Conservation (phyloP, 2,888 invertebrate genomes). For the Agrilus biguttatus region DNA sequence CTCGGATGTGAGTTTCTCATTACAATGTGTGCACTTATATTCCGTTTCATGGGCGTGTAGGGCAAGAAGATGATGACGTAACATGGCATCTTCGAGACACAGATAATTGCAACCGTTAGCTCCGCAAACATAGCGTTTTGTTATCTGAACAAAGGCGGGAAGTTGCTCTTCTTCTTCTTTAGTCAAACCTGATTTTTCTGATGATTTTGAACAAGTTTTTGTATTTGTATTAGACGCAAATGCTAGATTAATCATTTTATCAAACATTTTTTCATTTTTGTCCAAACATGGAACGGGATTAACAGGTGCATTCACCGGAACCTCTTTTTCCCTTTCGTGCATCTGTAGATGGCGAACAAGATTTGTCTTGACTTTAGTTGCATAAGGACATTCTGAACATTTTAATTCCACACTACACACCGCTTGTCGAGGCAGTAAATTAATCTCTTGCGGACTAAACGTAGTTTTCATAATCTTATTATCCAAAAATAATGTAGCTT, state of each 20-base stretch:
- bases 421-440: conserved; percentile 46
- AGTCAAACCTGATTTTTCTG: conserved; percentile 1
- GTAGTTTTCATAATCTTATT: conserved; percentile 13
- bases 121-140: conserved; percentile 48
- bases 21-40: conserved; percentile 56
- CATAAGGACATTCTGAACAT: conserved; percentile 54
- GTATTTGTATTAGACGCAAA: conserved; percentile 40
- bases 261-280: conserved; percentile 66
- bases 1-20: conserved; percentile 37
- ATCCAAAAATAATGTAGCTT: not conserved
- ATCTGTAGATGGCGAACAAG: conserved; percentile 54
- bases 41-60: conserved; percentile 44
- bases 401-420: conserved; percentile 45
- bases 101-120: conserved; percentile 54
- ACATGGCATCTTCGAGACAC: conserved; percentile 54
- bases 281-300: conserved; percentile 72
- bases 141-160: conserved; percentile 11
- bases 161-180: conserved; percentile 7
- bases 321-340: conserved; percentile 48
- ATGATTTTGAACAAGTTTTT: conserved; percentile 13
- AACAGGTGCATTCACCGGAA: conserved; percentile 53
- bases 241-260: conserved; percentile 72
- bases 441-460: conserved; percentile 46
- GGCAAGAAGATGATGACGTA: conserved; percentile 57
- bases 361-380: conserved; percentile 53